Conservation (phyloP, 2,888 invertebrate species). For the Drosophila eohydei region DNA sequence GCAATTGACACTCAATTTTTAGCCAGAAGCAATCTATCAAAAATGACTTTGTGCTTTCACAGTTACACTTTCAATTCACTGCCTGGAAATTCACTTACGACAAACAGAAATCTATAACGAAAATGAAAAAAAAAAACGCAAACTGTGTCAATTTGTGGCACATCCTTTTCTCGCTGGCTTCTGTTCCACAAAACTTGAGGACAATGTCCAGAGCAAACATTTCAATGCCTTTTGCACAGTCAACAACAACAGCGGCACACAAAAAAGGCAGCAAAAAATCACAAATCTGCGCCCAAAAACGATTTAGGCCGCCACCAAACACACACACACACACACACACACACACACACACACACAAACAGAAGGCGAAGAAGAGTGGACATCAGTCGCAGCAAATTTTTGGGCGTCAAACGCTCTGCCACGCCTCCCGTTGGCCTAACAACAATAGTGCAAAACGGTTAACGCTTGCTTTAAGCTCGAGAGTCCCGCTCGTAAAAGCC, state of each 20-base stretch:
- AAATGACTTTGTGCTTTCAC: slow-evolving; percentile 5
- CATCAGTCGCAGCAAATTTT: slow-evolving; percentile 53
- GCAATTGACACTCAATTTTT: slow-evolving; percentile 7
- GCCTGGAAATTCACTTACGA: slow-evolving; percentile 18
- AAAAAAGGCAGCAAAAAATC: slow-evolving; percentile 38
- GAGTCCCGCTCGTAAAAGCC: slow-evolving; percentile 68
- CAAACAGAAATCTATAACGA: slow-evolving; percentile 10
- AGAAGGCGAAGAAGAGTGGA: slow-evolving; percentile 11
- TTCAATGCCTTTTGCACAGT: slow-evolving; percentile 30
- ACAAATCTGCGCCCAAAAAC: slow-evolving; percentile 58
- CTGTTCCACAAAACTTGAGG: slow-evolving; percentile 31
- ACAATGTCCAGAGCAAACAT: slow-evolving; percentile 54
- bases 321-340: too few species aligned
- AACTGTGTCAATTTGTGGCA: slow-evolving; percentile 54
- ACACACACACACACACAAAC: slow-evolving; percentile 38
- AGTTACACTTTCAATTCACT: slow-evolving; percentile 9
- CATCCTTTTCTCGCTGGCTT: slow-evolving; percentile 40
- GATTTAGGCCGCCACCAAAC: slow-evolving; percentile 48
- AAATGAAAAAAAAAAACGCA: neutral
- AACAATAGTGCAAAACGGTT: slow-evolving; percentile 49
- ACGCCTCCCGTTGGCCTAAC: slow-evolving; percentile 21
- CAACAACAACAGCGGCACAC: slow-evolving; percentile 4
- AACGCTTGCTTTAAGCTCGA: slow-evolving; percentile 48
- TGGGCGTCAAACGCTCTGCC: slow-evolving; percentile 20
- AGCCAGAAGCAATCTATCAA: slow-evolving; percentile 9